A percentile compares a stretch with the other conserved stretches of the same genome.
Conservation (phyloP, 2,888 invertebrate genomes). For the Prenolepis imparis region DNA sequence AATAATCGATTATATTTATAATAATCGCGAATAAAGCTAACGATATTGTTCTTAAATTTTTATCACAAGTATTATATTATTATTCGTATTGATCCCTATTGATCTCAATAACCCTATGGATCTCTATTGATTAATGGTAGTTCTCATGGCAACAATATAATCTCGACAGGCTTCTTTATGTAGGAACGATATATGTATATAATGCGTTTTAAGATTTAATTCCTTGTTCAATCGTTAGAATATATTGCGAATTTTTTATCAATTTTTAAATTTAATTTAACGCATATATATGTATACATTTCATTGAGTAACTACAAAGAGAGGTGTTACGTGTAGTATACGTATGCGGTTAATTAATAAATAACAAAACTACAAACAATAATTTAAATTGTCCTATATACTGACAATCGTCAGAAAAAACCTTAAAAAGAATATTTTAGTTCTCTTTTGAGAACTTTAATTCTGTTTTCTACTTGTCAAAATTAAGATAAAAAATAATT, state of each 20-base stretch:
- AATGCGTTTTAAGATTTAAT: not conserved
- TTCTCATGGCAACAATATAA: not conserved
- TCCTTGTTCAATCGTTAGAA: not conserved
- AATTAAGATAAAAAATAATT: no score
- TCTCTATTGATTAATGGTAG: not conserved
- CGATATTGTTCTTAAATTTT: not conserved
- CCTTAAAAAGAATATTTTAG: not conserved
- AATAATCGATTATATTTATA: no score
- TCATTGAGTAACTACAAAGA: not conserved
- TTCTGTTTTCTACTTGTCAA: no score
- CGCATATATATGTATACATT: no score
- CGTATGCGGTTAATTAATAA: no score
- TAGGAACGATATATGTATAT: not conserved
- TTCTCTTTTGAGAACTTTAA: no score
- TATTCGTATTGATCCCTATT: no score
- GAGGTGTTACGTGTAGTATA: no score
- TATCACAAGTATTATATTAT: not conserved
- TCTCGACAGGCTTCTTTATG: not conserved
- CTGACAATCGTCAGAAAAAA: not conserved
- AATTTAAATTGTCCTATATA: not conserved
- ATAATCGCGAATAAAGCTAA: conserved; percentile 54
- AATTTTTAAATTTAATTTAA: not conserved
- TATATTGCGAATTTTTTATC: not conserved
- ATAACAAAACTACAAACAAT: not conserved
- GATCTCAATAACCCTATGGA: no score